Conservation (phyloP, 2,113 vertebrate species). For the Laterallus jamaicensis region DNA sequence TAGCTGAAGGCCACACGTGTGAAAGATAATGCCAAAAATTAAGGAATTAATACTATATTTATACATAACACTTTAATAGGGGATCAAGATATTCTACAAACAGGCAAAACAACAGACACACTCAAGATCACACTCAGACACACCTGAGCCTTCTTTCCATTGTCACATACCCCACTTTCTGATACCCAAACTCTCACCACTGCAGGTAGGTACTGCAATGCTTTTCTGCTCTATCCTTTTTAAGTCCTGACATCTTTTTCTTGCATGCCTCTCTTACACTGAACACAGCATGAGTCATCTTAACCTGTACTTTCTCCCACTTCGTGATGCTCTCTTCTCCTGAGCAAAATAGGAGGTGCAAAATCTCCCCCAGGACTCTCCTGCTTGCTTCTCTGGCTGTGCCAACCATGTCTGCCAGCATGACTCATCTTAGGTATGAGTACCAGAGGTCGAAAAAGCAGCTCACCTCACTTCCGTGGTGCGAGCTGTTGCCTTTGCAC, state of each 20-base stretch:
- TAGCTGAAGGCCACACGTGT: not conserved
- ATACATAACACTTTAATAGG: not conserved
- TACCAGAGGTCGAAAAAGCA: too few species aligned
- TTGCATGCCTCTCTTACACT: not conserved
- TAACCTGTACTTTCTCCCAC: not conserved
- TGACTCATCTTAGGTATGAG: rapidly evolving
- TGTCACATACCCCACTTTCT: not conserved
- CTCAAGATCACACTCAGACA: not conserved
- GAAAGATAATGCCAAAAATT: not conserved
- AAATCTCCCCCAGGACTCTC: not conserved
- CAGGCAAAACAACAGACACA: not conserved
- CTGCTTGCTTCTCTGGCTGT: not conserved
- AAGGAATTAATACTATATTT: not conserved
- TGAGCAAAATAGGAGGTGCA: not conserved
- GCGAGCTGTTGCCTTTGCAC: rapidly evolving
- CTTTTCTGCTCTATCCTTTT: not conserved
- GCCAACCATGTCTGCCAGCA: too few species aligned
- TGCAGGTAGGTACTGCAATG: not conserved
- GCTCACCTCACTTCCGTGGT: not conserved
- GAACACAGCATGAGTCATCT: not conserved
- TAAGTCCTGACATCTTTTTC: not conserved
- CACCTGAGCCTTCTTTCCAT: not conserved
- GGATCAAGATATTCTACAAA: not conserved
- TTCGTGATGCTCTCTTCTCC: not conserved
- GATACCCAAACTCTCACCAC: not conserved